Base-by-base conservation (phyloP, 1,140 invertebrate genomes). In the Drosophila santomea region DNA sequence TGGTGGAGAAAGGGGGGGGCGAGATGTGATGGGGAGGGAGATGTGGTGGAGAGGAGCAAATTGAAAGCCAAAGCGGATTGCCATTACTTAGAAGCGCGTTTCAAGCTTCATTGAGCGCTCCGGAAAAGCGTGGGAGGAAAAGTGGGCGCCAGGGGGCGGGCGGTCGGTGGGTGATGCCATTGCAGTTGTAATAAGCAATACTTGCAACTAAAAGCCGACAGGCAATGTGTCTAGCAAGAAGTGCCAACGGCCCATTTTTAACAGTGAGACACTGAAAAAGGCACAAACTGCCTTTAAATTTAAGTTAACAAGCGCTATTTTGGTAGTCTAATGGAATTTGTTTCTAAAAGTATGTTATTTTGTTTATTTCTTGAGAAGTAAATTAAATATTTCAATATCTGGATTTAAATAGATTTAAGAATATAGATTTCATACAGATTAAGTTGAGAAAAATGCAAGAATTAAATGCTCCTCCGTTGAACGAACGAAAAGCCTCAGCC, bases 31-130 rank as follows among this genome's bases (percentile, higher is more conserved):
- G 36, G 20, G 2, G 32, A 11, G 11, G 12, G 7, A 12, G 35
- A n/a, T 23, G 28, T 45, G 10, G 12, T 17, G 55, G 28, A 69
- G 66, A 57, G n/a, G 55, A 60, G 67, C 48, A 73, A 82, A 72
- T 60, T 81, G 68, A 73, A 78, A 77, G 66, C 79, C 79, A 85
- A 80, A 73, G 81, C 80, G 77, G 81, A 85, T 84, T 84, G 72
- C 81, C 67, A 77, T 84, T 85, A 74, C 77, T 80, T 84, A 78
- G 56, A 47, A 67, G 79, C 79, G 80, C 81, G 61, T 84, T 84
- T 59, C 72, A 66, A 60, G 72, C 77, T 83, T 85, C 76, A 84
- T 84, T 72, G 80, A 67, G 69, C 66, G 41, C 54, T 61, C 35
- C 32, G 39, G 28, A 50, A 41, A 7, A 23, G 15, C 32, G 69